Evolutionary conservation across 2,113 vertebrate genomes (phyloP).

Genomic region (Malurus cyaneus): DNA sequence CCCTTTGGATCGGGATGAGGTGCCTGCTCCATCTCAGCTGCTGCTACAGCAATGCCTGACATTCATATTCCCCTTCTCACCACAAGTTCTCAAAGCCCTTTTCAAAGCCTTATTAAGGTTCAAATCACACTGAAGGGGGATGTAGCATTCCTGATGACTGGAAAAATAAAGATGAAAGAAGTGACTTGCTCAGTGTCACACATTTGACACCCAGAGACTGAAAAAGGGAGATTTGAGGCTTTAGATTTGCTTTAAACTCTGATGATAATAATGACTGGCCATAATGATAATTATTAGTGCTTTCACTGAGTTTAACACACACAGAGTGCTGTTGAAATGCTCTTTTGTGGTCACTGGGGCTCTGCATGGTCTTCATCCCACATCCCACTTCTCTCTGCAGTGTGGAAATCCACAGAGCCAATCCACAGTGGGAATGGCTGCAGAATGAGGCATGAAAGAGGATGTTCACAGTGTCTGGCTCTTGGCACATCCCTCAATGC

Average conservation of each 20-base stretch:
- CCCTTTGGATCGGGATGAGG: not conserved
- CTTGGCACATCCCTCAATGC: not conserved
- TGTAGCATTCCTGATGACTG: not conserved
- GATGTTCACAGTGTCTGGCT: not conserved
- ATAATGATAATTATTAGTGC: conserved; percentile 23
- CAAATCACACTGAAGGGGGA: not conserved
- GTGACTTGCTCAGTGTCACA: not conserved
- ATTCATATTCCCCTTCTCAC: not conserved
- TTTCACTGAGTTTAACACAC: not conserved
- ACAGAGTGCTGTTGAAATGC: not conserved
- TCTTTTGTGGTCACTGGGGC: not conserved
- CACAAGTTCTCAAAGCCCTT: not conserved
- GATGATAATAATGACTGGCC: conserved; percentile 11
- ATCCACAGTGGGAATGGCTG: not conserved
- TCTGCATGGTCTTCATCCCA: not conserved
- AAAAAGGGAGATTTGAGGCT: not conserved
- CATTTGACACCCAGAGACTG: not conserved
- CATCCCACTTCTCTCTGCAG: not conserved
- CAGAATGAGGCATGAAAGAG: not conserved
- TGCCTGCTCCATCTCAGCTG: not conserved
- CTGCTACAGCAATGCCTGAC: not conserved
- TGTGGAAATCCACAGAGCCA: not conserved
- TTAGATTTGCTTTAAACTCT: not conserved
- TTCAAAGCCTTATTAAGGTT: conserved; percentile 18
- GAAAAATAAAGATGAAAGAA: not conserved